Base-by-base conservation (phyloP, 1,140 invertebrate species). In the Polyergus mexicanus region DNA sequence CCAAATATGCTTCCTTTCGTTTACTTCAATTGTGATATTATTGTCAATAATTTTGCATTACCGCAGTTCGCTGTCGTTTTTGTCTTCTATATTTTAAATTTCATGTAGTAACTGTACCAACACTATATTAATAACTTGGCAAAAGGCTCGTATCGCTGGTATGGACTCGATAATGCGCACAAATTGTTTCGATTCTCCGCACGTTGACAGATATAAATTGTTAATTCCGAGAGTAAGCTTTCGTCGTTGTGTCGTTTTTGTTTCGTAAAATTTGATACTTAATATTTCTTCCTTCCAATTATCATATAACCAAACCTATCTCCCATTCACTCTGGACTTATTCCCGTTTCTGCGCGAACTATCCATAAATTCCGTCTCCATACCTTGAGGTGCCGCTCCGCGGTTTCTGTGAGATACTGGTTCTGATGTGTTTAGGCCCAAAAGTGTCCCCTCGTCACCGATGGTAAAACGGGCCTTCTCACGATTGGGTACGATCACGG, bases 381-480 rank as follows among this genome's bases (percentile, higher is more conserved):
- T 91, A 92, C 87, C 94, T 92, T 60, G 75, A 93, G 85, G 94
- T 95, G 94, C 94, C 93, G 92, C 91, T 86, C 85, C 90, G 92
- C 93, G 90, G 84, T 94, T 95, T 95, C 93, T 94, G 94, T 95
- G 94, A 94, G 93, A 94, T 95, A 95, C 94, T 95, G 92, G 93
- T 93, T 94, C 93, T 94, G 88, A 95, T 92, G 77, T 95, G 94
- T 95, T 92, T 94, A 97, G 98, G 92, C 98, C 98, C 86, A 99
- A 99, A 96, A 98, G 98, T 93, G 98, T 98, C 47, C 98, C 98
- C 3, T 98, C 98, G 88, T 98, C 98, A 47, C 98, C 98, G n/a
- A 98, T 98, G 97, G 98, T 99, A 85, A 98, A 98, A 94, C 96
- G 98, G 44, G 98, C 98, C 3, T 98, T 99, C 93, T 98, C 98